Conservation (phyloP, 1,140 invertebrate genomes). For the Lysiphlebus fabarum region DNA sequence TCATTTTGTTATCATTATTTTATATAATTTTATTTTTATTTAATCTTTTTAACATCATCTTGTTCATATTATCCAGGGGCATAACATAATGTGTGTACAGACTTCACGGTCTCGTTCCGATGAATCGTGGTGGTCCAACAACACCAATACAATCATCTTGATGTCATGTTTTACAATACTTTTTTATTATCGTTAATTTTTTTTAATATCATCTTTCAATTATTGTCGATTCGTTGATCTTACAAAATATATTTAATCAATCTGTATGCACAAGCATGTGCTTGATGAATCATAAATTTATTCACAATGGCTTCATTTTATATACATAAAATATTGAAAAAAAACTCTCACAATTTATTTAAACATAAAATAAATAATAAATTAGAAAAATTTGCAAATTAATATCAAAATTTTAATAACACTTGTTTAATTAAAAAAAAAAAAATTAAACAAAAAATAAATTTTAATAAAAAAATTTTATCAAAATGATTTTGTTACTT, state of each 20-base stretch:
- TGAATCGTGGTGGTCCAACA: too few relatives aligned
- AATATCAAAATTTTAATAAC: too few relatives aligned
- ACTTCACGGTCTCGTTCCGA: conserved; percentile 9
- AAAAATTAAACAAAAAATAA: too few relatives aligned
- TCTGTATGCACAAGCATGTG: neutral
- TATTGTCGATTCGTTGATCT: conserved; percentile 7
- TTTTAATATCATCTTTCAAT: neutral
- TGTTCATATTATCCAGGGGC: neutral
- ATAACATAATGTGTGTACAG: conserved; percentile 2
- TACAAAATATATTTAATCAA: neutral
- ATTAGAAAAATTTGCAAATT: too few relatives aligned
- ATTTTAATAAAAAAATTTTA: too few relatives aligned
- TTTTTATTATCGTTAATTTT: neutral
- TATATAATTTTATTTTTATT: too few relatives aligned
- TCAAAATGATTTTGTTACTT: too few relatives aligned
- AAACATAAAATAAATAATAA: neutral
- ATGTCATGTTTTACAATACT: too few relatives aligned
- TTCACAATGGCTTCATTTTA: neutral
- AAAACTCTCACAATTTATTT: neutral
- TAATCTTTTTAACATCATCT: neutral
- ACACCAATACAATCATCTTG: too few relatives aligned
- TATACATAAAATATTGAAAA: neutral
- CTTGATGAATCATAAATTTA: neutral
- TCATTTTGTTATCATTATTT: too few relatives aligned
- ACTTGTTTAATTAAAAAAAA: too few relatives aligned